These are phyloP conservation scores for Epinephelus fuscoguttatus DNA, from an alignment of 2,113 vertebrate species.

Conservation along the genomic window DNA sequence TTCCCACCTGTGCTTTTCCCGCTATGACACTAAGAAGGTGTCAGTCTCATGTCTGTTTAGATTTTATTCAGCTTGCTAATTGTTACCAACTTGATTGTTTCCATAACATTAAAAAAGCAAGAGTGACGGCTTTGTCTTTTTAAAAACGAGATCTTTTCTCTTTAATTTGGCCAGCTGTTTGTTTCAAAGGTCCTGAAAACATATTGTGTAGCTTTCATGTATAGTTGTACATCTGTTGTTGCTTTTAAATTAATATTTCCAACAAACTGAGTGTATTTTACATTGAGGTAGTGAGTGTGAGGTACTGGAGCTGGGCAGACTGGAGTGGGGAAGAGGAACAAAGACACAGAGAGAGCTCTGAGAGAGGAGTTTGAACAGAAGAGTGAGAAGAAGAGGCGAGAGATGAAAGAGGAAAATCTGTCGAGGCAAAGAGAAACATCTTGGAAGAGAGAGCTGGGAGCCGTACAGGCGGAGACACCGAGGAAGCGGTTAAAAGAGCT, in stretches of 20 bases:
- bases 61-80: background rate
- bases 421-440: conserved; percentile 24
- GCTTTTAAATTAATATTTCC: background rate
- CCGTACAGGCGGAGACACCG: conserved; percentile 26
- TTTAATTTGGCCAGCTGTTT: too few relatives aligned
- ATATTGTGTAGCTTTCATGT: background rate
- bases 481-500: conserved; percentile 52
- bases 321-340: conserved; percentile 79
- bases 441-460: conserved; percentile 37
- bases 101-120: background rate
- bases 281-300: conserved; percentile 88
- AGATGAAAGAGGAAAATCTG: conserved; percentile 48
- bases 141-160: background rate
- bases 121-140: background rate
- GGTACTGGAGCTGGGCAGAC: conserved; percentile 80
- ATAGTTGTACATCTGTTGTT: background rate
- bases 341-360: conserved; percentile 77
- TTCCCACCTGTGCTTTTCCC: background rate
- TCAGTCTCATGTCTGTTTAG: background rate
- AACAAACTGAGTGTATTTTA: conserved; percentile 30
- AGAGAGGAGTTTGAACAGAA: conserved; percentile 81
- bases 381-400: conserved; percentile 38
- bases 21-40: background rate
- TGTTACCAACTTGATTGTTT: background rate
- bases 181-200: too few relatives aligned